Conservation (phyloP, 1,140 invertebrate species). For the Dolichoris vasculosae region DNA sequence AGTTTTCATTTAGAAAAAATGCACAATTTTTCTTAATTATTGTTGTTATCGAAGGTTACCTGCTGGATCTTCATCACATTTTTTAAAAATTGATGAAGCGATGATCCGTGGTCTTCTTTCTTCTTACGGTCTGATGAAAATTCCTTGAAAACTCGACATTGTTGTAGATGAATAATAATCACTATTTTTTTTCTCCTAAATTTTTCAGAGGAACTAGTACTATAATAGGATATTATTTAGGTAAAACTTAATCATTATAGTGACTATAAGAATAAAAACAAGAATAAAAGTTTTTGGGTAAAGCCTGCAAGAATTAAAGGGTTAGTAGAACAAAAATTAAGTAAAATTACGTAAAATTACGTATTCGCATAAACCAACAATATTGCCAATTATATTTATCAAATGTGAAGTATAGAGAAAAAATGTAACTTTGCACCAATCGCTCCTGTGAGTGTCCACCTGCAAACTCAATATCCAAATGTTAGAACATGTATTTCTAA, state of each 20-base stretch:
- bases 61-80: constrained; percentile 64
- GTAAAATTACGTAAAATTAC: constrained; percentile 16
- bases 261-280: constrained; percentile 40
- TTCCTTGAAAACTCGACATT: constrained; percentile 35
- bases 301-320: constrained; percentile 49
- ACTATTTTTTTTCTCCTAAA: constrained; percentile 42
- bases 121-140: constrained; percentile 56
- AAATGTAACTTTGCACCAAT: constrained; percentile 52
- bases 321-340: constrained; percentile 42
- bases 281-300: constrained; percentile 14
- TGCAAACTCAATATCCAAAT: constrained; percentile 70
- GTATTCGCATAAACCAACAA: constrained; percentile 35
- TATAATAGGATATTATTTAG: constrained; percentile 43
- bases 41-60: constrained; percentile 66
- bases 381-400: constrained; percentile 47
- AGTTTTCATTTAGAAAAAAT: constrained; percentile 48
- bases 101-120: constrained; percentile 56
- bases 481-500: constrained; percentile 58
- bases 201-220: constrained; percentile 46
- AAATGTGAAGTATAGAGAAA: constrained; percentile 37
- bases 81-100: constrained; percentile 57
- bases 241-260: constrained; percentile 34
- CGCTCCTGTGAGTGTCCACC: constrained; percentile 60
- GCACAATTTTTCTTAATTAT: constrained; percentile 56
- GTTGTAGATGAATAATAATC: constrained; percentile 37